These are phyloP conservation scores for Cephus sareptanus DNA, from an alignment of 2,888 invertebrate species.

Conservation along the genomic window DNA sequence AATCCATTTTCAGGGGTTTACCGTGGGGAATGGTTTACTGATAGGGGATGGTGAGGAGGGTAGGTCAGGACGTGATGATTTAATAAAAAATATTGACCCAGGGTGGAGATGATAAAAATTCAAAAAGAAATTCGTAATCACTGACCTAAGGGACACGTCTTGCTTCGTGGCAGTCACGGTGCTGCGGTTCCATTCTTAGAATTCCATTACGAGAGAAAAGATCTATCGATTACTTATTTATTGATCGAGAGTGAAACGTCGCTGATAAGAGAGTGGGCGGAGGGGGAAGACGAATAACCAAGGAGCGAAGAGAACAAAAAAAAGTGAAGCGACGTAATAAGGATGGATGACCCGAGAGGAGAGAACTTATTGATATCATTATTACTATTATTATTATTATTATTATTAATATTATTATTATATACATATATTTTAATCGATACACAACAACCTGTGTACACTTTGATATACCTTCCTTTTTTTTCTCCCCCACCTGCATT, in stretches of 20 bases:
- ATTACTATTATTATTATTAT: slow-evolving; percentile 25
- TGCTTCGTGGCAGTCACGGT: neutral
- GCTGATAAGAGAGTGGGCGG: neutral
- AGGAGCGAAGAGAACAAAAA: neutral
- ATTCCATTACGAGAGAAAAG: neutral
- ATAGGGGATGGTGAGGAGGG: neutral
- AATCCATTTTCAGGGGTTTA: no score
- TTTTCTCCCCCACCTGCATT: neutral
- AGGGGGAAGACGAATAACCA: neutral
- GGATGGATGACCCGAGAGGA: slow-evolving; percentile 4
- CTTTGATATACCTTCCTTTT: slow-evolving; percentile 13
- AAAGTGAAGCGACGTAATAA: slow-evolving; percentile 5
- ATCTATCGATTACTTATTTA: neutral
- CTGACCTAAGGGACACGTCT: neutral
- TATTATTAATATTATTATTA: slow-evolving; percentile 21
- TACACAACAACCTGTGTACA: slow-evolving; percentile 21
- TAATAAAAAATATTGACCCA: neutral
- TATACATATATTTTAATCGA: slow-evolving; percentile 41
- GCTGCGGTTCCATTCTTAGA: neutral
- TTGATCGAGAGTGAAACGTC: neutral
- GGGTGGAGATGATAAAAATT: neutral
- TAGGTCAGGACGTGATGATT: neutral
- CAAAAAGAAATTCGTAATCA: neutral
- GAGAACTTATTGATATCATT: slow-evolving; percentile 23
- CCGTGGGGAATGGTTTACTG: no score